Percentiles rank a stretch among this genome's conserved stretches.
phyloP scores from a whole-genome alignment of 2,113 vertebrate species.

The Caracal caracal region DNA sequence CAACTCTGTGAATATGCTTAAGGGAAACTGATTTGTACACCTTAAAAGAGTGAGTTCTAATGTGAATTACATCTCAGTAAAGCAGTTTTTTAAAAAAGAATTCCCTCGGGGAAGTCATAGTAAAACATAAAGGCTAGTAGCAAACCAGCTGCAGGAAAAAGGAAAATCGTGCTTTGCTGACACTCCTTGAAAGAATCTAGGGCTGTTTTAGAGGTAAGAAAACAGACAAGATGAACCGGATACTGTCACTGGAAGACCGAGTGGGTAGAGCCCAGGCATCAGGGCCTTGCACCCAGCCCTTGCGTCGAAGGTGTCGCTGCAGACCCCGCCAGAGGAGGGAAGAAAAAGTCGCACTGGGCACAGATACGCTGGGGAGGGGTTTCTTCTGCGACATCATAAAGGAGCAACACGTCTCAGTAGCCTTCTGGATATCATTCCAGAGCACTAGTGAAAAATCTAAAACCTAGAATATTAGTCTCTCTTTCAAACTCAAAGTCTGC shows the following conservation, averaged over 20 bases:
- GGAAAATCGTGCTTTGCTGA: background rate
- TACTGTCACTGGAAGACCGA: rapidly evolving
- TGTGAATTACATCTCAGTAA: background rate
- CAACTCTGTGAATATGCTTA: background rate
- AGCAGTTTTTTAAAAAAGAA: background rate
- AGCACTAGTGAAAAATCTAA: background rate
- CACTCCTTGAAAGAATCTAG: background rate
- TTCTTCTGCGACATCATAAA: background rate
- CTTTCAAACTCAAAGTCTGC: background rate
- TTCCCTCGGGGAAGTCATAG: background rate
- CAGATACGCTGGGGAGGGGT: rapidly evolving
- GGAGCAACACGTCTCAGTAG: too few relatives aligned
- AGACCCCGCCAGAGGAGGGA: background rate
- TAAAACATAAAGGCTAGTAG: background rate
- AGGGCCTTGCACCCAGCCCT: background rate
- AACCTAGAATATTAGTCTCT: background rate
- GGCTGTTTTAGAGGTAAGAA: background rate
- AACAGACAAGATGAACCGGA: background rate
- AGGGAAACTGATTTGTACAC: background rate
- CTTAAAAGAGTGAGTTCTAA: background rate
- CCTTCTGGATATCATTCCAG: background rate
- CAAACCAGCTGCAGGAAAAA: background rate
- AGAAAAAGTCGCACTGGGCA: background rate
- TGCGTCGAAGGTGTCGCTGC: background rate
- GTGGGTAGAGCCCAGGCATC: rapidly evolving